Conservation (phyloP, 1,140 invertebrate species). For the Dryas iulia region DNA sequence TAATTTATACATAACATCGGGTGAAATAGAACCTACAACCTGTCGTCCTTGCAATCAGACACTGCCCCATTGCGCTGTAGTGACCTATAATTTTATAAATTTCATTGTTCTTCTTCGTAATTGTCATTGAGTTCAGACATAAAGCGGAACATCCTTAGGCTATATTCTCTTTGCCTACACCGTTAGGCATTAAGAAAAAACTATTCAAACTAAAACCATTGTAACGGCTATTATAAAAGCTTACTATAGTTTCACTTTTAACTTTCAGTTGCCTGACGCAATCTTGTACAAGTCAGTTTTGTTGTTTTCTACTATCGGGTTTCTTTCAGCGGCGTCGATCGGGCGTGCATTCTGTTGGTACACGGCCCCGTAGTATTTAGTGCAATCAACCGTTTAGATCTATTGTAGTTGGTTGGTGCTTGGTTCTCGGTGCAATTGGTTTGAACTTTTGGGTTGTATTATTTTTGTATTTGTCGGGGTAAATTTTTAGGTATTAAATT, state of each 20-base stretch:
- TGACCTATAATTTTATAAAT: no score
- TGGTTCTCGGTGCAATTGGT: not conserved
- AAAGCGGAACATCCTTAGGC: no score
- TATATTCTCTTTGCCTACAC: no score
- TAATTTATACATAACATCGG: no score
- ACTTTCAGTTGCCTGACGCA: constrained; percentile 9
- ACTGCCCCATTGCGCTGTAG: no score
- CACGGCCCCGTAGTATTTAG: not conserved
- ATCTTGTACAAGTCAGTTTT: constrained; percentile 5
- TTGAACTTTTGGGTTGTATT: not conserved
- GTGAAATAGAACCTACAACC: no score
- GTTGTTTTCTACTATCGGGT: constrained; percentile 5
- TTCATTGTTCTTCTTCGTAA: no score
- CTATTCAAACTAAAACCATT: not conserved
- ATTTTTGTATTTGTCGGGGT: not conserved
- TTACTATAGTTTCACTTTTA: constrained; percentile 13
- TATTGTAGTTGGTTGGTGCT: no score
- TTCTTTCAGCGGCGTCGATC: constrained; percentile 15
- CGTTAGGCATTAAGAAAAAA: not conserved
- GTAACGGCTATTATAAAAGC: no score
- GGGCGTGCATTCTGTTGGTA: constrained; percentile 13
- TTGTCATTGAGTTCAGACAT: no score
- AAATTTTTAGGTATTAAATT: not conserved
- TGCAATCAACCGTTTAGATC: constrained; percentile 17
- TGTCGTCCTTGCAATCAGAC: no score